These are phyloP conservation scores for Syndactyla subalaris DNA, from an alignment of 2,797 vertebrate genomes.

Conservation along the genomic window DNA sequence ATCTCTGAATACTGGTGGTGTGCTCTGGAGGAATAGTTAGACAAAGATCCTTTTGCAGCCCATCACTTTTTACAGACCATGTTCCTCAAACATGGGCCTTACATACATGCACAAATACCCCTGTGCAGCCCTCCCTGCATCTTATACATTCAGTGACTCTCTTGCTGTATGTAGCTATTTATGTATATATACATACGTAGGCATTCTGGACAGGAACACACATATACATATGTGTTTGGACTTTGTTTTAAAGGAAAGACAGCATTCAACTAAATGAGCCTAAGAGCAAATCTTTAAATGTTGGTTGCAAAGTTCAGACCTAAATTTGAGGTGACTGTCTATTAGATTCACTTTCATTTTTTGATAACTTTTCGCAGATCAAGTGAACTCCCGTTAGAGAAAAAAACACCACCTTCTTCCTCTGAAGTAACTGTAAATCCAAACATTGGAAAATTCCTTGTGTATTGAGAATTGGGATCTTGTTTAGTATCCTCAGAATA, in stretches of 20 bases:
- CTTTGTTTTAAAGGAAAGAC: neutral
- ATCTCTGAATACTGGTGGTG: neutral
- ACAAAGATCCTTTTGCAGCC: neutral
- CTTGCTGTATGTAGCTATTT: fast-evolving
- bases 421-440: neutral
- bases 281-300: neutral
- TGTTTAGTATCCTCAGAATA: neutral
- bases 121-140: fast-evolving
- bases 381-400: neutral
- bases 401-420: neutral
- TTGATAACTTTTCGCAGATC: neutral
- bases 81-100: neutral
- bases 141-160: neutral
- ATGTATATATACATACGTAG: neutral
- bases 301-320: neutral
- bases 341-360: neutral
- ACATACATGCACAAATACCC: fast-evolving
- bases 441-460: neutral
- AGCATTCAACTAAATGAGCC: neutral
- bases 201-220: neutral
- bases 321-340: neutral
- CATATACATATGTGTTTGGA: fast-evolving
- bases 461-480: neutral
- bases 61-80: neutral
- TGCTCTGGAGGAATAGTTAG: neutral